Base-by-base conservation (phyloP, 2,797 vertebrate species). In the Pyrocephalus nanus region DNA sequence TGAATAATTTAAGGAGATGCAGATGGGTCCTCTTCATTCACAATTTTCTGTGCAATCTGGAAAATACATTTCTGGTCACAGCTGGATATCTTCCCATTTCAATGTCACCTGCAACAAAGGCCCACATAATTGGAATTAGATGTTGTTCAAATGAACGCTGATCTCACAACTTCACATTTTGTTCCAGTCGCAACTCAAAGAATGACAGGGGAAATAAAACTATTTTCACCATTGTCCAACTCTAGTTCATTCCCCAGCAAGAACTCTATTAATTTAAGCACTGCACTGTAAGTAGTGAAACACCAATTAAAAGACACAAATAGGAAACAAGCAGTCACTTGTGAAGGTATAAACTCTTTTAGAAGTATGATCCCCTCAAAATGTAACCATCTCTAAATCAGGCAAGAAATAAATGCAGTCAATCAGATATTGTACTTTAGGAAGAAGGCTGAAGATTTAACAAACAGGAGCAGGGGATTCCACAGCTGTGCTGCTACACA, bases 1-100 rank as follows among this genome's bases (percentile, higher is more conserved):
- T 97, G 96, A 98, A 98, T 98, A 98, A 98, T 97, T 98, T 98
- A 98, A 97, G 97, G 94, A 98, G 98, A 97, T 97, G 97, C 95
- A 98, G 97, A 97, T 97, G 96, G 97, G 97, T 98, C 97, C 98
- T 98, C 98, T 97, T 98, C 97, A 97, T 98, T 98, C 95, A 96
- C 96, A 97, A 96, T 97, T 94, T 98, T 96, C 96, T 98, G 93
- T 96, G 98, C 97, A 98, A 98, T 97, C 92, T 95, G 97, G 97
- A 98, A 97, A 97, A 97, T 97, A 97, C 91, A 97, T 94, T 96
- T 98, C 98, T 98, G 96, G 97, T 97, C 97, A 97, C 97, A 97
- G 97, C 84, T 97, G 97, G 94, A 27, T 92, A 96, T 95, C 96
- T 96, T 97, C 73, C 71, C 81, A 93, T 94, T 97, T 96, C 88